phyloP scores from a whole-genome alignment of 2,888 invertebrate species.

The Campoplex nolae region DNA sequence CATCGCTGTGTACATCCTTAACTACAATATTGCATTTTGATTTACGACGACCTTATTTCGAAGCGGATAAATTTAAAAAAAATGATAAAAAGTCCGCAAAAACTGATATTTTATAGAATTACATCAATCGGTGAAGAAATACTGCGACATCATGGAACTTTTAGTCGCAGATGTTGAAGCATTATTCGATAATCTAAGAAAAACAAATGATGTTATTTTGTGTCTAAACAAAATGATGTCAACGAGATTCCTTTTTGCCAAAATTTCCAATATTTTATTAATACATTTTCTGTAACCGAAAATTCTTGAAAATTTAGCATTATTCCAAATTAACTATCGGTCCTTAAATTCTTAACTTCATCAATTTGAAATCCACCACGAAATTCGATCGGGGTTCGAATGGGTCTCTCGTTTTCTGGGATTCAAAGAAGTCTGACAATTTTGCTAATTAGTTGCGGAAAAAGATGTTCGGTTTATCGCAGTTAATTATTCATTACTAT shows the following conservation, averaged over 20 bases:
- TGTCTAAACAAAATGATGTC: background rate
- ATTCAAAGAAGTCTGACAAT: background rate
- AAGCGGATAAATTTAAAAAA: background rate
- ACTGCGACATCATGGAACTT: background rate
- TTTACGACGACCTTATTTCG: background rate
- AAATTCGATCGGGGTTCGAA: background rate
- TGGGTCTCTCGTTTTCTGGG: background rate
- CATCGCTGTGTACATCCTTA: background rate
- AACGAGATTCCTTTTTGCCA: background rate
- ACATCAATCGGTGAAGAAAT: too few species aligned
- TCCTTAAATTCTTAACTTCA: background rate
- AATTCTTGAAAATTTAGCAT: too few species aligned
- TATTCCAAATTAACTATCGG: too few species aligned
- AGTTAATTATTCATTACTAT: conserved; percentile 1
- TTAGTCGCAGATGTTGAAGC: background rate
- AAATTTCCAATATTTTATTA: background rate
- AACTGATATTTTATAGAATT: background rate
- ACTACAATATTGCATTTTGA: background rate
- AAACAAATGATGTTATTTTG: background rate
- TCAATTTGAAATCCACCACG: background rate
- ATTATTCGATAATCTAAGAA: background rate
- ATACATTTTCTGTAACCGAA: too few species aligned
- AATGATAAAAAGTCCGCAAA: background rate
- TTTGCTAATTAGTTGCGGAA: background rate
- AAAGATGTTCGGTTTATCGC: background rate